Base-by-base conservation (phyloP, 2,113 vertebrate species). In the Caracal caracal region DNA sequence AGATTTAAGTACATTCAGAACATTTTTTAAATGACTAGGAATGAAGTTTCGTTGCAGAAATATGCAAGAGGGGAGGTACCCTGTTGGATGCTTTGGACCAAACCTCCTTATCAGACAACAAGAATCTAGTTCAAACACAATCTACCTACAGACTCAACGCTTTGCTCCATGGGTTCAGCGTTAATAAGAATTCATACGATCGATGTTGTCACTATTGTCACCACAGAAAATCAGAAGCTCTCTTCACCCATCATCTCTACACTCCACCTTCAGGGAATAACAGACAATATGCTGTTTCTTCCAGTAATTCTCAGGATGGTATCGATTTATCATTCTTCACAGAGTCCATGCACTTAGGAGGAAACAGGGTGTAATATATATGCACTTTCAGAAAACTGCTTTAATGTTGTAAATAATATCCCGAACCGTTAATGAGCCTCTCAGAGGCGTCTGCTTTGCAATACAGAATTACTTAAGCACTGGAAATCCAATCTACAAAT, bases 341-440 rank as follows among this genome's bases (percentile, higher is more conserved):
- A 73, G 80, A 97, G 88, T 86, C 83, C 49, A 85, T 70, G 88
- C 94, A 98, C 96, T 95, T 94, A 95, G 71, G 49, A 96, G 68
- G 94, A 96, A 97, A 86, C 33, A 90, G 66, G 35, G 61, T 80
- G 24, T 93, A 96, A 95, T 91, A 92, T 78, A 93, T 75, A 94
- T 82, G 88, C 79, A 92, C 95, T 97, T 97, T 95, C 90, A 95
- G 94, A 98, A 97, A 96, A 89, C 61, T 96, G 87, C 70, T 95
- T 97, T 86, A 87, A 79, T 89, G 86, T 63, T 93, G 59, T 96
- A 96, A 97, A 96, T 97, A 97, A 94, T 88, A 94, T 89, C 49
- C 81, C 24, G 61, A 78, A 93, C 75, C 83, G 95, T 90, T 97
- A 97, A 93, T 91, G 94, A 96, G 63, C 11, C 97, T 95, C 97